Evolutionary conservation across 2,797 vertebrate species (phyloP), one percentile per base, ranked within the genome.

Genomic region (Siniperca undulata): DNA sequence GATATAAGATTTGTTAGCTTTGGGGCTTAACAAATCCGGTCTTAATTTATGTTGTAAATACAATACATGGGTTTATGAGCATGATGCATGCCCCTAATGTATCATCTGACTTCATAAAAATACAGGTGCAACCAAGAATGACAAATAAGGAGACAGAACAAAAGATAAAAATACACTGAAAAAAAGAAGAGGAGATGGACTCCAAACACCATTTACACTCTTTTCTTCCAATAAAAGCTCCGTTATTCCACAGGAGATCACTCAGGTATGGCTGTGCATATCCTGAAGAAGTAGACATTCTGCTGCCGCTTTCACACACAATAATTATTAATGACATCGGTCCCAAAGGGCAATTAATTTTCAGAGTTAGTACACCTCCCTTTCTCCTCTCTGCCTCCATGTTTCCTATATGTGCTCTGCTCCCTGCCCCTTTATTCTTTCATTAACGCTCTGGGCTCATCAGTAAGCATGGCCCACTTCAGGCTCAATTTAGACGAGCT

Each of bases 401-500:
- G 74, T 74, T 56, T 77, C 69, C 80, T 81, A 16, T 72, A 74
- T 22, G 59, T 67, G 55, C 55, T 53, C 68, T 44, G 24, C 56
- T 70, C 83, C 61, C 42, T 20, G 27, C 68, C 64, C 66, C 71
- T 89, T 83, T 77, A 75, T 91, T 88, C 78, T 85, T 85, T 88
- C 89, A 88, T 92, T 94, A 89, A 73, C 58, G 74, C 81, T 85
- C 71, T 6, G 72, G 60, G 71, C 82, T 90, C 83, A 89, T 91
- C 88, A 87, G 87, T 78, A 76, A 86, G 84, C 86, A 46, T 80
- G 83, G 74, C 88, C 90, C 90, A 91, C 89, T 93, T 93, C 81
- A 85, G 60, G 67, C 88, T 89, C 90, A 84, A 91, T 93, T 93
- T 90, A 91, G 90, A 89, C 73, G 55, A 85, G 87, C 90, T 53